phyloP scores from a whole-genome alignment of 2,888 invertebrate species.

The Mimas tiliae region DNA sequence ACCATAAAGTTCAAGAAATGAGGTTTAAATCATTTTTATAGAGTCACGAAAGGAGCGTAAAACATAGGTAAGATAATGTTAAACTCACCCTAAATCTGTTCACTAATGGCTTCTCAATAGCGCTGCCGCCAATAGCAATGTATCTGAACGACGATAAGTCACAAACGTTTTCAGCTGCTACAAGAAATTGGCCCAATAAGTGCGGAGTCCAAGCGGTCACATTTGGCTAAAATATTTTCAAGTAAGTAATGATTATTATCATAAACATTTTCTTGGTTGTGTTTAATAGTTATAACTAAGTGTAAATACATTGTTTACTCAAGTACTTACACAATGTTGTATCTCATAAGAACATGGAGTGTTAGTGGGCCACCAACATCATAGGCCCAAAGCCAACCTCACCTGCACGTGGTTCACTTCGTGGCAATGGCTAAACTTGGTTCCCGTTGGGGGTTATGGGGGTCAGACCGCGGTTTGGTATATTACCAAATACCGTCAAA shows the following conservation, averaged over 20 bases:
- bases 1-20: neutral
- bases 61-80: conserved; percentile 32
- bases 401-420: too few relatives aligned
- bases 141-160: conserved; percentile 63
- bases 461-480: too few relatives aligned
- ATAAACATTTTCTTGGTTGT: too few relatives aligned
- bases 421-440: too few relatives aligned
- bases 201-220: conserved; percentile 60
- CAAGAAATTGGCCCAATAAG: conserved; percentile 59
- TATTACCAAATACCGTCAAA: too few relatives aligned
- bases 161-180: conserved; percentile 56
- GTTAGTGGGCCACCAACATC: too few relatives aligned
- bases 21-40: conserved; percentile 27
- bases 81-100: conserved; percentile 60
- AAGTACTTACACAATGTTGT: too few relatives aligned
- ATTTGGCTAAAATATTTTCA: conserved; percentile 54
- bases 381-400: too few relatives aligned
- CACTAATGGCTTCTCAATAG: conserved; percentile 54
- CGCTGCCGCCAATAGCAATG: conserved; percentile 59
- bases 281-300: too few relatives aligned
- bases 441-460: too few relatives aligned
- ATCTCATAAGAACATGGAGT: too few relatives aligned
- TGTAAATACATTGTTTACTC: too few relatives aligned
- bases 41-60: conserved; percentile 29
- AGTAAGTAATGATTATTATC: conserved; percentile 30